These are phyloP conservation scores for Enteromius anoplus DNA, from an alignment of 2,797 vertebrate genomes.

Conservation along the genomic window DNA sequence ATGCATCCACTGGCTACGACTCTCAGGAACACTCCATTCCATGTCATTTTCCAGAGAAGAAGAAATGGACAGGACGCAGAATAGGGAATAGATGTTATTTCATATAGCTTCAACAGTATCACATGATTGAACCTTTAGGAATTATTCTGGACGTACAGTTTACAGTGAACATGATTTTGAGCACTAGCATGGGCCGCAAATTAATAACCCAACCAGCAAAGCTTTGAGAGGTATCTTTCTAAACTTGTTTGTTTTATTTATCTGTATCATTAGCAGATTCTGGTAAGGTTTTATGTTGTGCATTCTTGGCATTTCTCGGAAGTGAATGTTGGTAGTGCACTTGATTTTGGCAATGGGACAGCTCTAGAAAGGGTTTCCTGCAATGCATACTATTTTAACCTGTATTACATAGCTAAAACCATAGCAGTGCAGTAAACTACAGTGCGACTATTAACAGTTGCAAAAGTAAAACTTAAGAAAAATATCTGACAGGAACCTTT, in stretches of 20 bases:
- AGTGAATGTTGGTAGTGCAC: background rate
- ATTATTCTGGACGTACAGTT: background rate
- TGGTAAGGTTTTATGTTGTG: background rate
- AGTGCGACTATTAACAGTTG: too few relatives aligned
- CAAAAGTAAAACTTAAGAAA: background rate
- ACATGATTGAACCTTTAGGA: slow-evolving; percentile 1
- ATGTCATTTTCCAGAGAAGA: slow-evolving; percentile 42
- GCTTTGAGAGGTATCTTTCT: background rate
- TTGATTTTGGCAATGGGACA: background rate
- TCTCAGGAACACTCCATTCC: slow-evolving; percentile 28
- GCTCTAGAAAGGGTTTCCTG: background rate
- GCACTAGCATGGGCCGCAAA: background rate
- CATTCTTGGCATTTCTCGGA: too few relatives aligned
- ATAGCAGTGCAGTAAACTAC: background rate
- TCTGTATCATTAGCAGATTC: background rate
- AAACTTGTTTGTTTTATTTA: background rate
- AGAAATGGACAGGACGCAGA: slow-evolving; percentile 11
- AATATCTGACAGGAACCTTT: background rate
- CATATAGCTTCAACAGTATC: slow-evolving; percentile 1
- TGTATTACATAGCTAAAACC: background rate
- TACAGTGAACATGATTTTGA: background rate
- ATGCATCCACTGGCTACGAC: slow-evolving; percentile 12
- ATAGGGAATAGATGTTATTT: background rate
- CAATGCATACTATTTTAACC: background rate
- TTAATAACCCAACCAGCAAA: background rate